Evolutionary conservation across 1,140 invertebrate species (phyloP).

Genomic region (Caenorhabditis brenneri): DNA sequence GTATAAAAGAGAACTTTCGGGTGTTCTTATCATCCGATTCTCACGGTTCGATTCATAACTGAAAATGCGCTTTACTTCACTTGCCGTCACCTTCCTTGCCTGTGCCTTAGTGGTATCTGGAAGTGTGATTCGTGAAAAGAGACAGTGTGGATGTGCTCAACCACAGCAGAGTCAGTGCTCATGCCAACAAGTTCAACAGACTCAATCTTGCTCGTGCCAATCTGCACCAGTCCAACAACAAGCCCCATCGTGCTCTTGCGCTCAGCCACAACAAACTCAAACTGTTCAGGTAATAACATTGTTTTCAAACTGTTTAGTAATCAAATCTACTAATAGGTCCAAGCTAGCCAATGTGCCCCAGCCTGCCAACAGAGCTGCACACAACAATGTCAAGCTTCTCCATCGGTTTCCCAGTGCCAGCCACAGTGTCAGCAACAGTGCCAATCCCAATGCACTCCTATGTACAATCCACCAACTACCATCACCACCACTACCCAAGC

Average conservation of each 20-base stretch:
- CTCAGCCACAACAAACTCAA: conserved; percentile 52
- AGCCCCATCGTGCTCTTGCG: conserved; percentile 46
- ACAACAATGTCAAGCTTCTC: conserved; percentile 37
- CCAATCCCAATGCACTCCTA: conserved; percentile 34
- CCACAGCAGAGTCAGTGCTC: conserved; percentile 46
- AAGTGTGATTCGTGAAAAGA: conserved; percentile 51
- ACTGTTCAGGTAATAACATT: conserved; percentile 36
- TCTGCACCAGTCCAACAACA: conserved; percentile 39
- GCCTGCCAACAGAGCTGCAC: conserved; percentile 48
- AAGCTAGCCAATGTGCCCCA: conserved; percentile 51
- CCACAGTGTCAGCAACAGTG: conserved; percentile 56
- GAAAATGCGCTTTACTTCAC: conserved; percentile 38
- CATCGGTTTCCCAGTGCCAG: conserved; percentile 34
- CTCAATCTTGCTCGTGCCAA: conserved; percentile 39
- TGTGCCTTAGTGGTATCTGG: conserved; percentile 34
- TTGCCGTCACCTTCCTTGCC: conserved; percentile 23
- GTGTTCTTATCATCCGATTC: conserved; percentile 11
- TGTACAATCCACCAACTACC: conserved; percentile 32
- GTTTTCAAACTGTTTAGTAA: not conserved
- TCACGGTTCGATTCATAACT: not conserved
- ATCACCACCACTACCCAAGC: conserved; percentile 1
- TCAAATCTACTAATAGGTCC: not conserved
- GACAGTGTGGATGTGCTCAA: conserved; percentile 54
- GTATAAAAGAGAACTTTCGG: not conserved
- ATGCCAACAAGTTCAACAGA: conserved; percentile 45